These are phyloP conservation scores for Branchellion lobata DNA, from an alignment of 2,888 invertebrate species.

Conservation along the genomic window DNA sequence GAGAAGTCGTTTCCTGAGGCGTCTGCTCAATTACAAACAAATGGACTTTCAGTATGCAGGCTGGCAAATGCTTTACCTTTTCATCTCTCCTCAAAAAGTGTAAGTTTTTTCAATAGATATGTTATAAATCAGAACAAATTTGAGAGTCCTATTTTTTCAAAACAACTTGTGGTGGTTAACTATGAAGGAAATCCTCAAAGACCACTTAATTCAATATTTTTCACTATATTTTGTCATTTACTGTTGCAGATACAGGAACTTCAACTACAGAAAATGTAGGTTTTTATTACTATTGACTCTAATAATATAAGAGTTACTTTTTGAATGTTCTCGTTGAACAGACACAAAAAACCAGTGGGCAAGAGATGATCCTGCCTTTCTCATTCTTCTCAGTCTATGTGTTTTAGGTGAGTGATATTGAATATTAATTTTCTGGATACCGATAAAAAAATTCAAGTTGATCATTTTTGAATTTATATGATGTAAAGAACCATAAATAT, in stretches of 20 bases:
- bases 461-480: too few relatives aligned
- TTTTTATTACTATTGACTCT: slow-evolving; percentile 53
- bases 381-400: slow-evolving; percentile 84
- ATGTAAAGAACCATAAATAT: too few relatives aligned
- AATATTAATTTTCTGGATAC: too few relatives aligned
- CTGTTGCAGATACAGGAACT: slow-evolving; percentile 79
- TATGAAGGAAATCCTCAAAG: too few relatives aligned
- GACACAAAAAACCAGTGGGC: slow-evolving; percentile 98
- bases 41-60: slow-evolving; percentile 99
- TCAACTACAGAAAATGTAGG: slow-evolving; percentile 94
- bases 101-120: too few relatives aligned
- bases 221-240: too few relatives aligned
- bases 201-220: too few relatives aligned
- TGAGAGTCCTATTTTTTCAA: slow-evolving; percentile 25
- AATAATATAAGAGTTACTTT: slow-evolving; percentile 1
- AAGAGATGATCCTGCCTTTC: slow-evolving; percentile 95
- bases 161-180: too few relatives aligned
- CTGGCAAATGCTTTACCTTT: slow-evolving; percentile 98
- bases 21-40: slow-evolving; percentile 77
- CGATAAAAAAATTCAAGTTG: neutral
- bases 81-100: slow-evolving; percentile 91
- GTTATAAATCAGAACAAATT: neutral
- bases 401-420: slow-evolving; percentile 63
- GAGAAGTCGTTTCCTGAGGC: slow-evolving; percentile 65
- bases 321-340: slow-evolving; percentile 60